A percentile compares a stretch with the other conserved stretches of the same genome.
These are phyloP conservation scores for Spatula clypeata DNA, from an alignment of 2,797 vertebrate species.

Conservation along the genomic window DNA sequence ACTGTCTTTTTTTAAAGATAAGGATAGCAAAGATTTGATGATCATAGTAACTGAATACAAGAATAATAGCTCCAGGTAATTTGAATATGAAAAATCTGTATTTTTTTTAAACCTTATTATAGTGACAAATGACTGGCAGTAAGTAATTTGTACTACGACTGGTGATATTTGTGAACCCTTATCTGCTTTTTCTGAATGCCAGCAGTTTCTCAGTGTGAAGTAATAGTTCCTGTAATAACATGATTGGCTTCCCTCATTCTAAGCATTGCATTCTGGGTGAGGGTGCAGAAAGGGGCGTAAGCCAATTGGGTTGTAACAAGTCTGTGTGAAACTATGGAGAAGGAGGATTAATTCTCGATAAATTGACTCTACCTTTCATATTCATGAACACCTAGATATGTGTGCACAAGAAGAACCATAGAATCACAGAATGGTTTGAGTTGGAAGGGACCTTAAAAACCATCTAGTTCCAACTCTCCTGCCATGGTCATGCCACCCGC, in stretches of 20 bases:
- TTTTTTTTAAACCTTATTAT: not conserved
- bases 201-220: not conserved
- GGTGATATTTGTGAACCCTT: accelerated
- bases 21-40: not conserved
- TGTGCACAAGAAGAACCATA: not conserved
- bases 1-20: not conserved
- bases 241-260: not conserved
- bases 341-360: not conserved
- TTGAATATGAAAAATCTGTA: not conserved
- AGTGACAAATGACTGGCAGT: not conserved
- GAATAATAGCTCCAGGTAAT: not conserved
- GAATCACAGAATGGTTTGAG: too few species aligned
- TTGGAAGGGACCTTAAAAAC: too few species aligned
- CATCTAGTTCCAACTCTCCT: too few species aligned
- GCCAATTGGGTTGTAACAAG: not conserved
- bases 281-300: not conserved
- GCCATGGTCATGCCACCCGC: too few species aligned
- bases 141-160: not conserved
- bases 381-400: not conserved
- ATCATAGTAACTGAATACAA: not conserved
- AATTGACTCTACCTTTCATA: not conserved
- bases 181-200: not conserved
- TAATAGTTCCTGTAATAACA: not conserved
- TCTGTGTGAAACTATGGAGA: not conserved
- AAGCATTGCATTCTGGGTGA: not conserved